Base-by-base conservation (phyloP, 2,888 invertebrate genomes). In the Xestia c-nigrum region DNA sequence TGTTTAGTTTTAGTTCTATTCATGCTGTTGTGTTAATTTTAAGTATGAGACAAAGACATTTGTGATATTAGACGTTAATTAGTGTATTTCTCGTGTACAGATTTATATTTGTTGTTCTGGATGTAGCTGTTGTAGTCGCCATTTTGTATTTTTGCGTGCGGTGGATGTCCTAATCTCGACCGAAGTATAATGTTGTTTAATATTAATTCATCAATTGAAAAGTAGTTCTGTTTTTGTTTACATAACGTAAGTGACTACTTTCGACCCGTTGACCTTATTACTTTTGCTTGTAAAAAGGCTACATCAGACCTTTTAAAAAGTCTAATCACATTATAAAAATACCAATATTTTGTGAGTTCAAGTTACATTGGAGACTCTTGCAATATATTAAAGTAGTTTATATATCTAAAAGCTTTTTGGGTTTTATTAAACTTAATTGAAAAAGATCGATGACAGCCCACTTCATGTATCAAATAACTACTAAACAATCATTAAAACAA, bases 1-100 rank as follows among this genome's bases (percentile, higher is more conserved):
- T 92, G 91, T 87, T 88, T 93, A 78, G 77, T 92, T 66, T 78
- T 94, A 76, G 76, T 93, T 81, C 40, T 93, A 85, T 89, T 83
- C 76, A 87, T 92, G 83, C 81, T 94, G 85, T 88, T 95, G 83
- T 91, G 90, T 89, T 91, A 91, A 89, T 88, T 73, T 80, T 88
- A 85, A 86, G 79, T 85, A 85, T 79, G 85, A 91, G 88, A 91
- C 92, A 92, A 94, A 93, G 87, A 90, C 91, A 90, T 94, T 95
- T 96, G 96, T 95, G 96, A 96, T 96, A 96, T 94, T 95, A 95
- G 95, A 90, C 80, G 88, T 93, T 94, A 95, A 93, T 87, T 89
- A 92, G 89, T 88, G 87, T 91, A 90, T 91, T 91, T 90, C 74
- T 85, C 89, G 86, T 91, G 89, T 92, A 90, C 90, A 92, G 88